Conservation (phyloP, 2,113 vertebrate genomes). For the Noctilio leporinus region DNA sequence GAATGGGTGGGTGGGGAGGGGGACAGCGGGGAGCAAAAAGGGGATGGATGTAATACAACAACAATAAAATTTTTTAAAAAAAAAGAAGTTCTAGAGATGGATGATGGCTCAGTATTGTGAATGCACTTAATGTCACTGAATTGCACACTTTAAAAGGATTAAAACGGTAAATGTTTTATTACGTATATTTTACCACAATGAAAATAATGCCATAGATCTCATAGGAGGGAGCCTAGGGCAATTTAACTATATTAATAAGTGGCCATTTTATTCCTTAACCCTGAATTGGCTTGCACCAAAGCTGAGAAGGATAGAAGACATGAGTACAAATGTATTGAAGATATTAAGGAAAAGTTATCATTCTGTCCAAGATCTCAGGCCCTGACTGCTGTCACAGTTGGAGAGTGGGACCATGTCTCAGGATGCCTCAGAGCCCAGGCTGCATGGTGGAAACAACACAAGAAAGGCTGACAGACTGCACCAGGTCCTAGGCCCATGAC, state of each 20-base stretch:
- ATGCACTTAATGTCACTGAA: neutral
- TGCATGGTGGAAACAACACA: neutral
- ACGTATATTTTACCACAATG: neutral
- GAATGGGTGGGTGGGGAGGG: no score
- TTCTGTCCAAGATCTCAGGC: neutral
- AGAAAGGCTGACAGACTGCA: no score
- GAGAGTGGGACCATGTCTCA: neutral
- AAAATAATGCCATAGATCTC: neutral
- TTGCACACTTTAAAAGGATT: neutral
- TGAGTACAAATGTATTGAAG: neutral
- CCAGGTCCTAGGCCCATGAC: neutral
- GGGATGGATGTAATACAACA: no score
- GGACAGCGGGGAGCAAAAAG: no score
- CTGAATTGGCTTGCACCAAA: neutral
- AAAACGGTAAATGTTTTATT: neutral
- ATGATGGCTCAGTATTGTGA: neutral
- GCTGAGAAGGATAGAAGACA: neutral
- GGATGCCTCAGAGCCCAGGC: neutral
- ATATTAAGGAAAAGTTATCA: neutral
- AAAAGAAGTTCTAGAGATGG: no score
- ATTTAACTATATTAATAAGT: neutral
- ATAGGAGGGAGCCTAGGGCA: neutral
- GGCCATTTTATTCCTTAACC: neutral
- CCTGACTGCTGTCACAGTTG: no score
- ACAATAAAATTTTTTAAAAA: no score